Evolutionary conservation across 1,140 invertebrate species (phyloP), one percentile per base, ranked within the genome.

Genomic region (Neodiprion virginianus): DNA sequence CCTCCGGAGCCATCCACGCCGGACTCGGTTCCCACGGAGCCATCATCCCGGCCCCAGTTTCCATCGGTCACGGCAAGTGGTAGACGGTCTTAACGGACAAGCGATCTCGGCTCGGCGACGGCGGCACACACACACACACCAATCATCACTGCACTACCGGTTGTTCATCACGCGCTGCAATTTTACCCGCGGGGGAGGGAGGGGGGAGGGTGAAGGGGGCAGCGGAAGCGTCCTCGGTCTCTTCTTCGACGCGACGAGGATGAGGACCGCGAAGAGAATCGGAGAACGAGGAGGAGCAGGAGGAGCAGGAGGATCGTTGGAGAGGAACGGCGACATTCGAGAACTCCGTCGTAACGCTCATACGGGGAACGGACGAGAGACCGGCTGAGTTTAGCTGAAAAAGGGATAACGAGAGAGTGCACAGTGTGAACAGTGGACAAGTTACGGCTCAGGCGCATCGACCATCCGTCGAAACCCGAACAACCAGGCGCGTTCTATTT

Each of bases 41-140:
- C 71, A 87, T 89, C 88, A 88, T 88, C 87, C 85, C 87, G 79
- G 86, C 80, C 81, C 79, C 79, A 77, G 81, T 84, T 17, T 61
- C 53, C 11, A 61, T 61, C n/a, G 53, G 53, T 77, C 72, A 76
- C 53, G 84, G 83, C 83, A 88, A 88, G 79, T 88, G 84, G 82
- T 88, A 88, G 84, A 86, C 84, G 86, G 81, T 84, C 83, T 82
- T 84, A 61, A 61, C 11, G 84, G 79, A 87, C 82, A 82, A 88
- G 86, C 85, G 87, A 89, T 88, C 88, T 88, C 88, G 87, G 87
- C 87, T 85, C 85, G 86, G 87, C 87, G 85, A 88, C 87, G 87
- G 88, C 86, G 87, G 85, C 87, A 86, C 74, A 87, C 28, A 40
- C 28, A 40, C 28, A 40, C 28, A 4, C 28, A 40, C 28, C 28